These are phyloP conservation scores for Caenorhabditis sp. DNA, from an alignment of 2,888 invertebrate genomes.

Conservation along the genomic window DNA sequence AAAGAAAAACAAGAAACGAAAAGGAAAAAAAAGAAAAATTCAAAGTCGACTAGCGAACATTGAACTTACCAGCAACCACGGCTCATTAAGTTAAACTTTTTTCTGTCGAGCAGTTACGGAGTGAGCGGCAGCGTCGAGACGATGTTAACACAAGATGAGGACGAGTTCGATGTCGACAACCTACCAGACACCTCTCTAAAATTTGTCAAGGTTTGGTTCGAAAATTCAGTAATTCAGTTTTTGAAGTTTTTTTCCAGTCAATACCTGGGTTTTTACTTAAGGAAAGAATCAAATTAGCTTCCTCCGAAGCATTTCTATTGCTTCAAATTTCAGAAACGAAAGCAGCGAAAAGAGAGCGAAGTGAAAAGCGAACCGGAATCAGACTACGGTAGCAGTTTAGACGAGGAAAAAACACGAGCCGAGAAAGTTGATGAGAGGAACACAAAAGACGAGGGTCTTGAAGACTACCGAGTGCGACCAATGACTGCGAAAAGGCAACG, in stretches of 20 bases:
- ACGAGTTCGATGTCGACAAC: slow-evolving; percentile 47
- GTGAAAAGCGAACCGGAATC: slow-evolving; percentile 50
- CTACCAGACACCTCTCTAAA: slow-evolving; percentile 39
- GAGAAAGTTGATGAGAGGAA: slow-evolving; percentile 3
- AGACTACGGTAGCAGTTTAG: slow-evolving; percentile 59
- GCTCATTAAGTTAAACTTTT: too few relatives aligned
- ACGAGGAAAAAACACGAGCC: slow-evolving; percentile 28
- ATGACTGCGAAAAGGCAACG: slow-evolving; percentile 56
- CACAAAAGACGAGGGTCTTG: slow-evolving; percentile 12
- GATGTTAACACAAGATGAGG: slow-evolving; percentile 26
- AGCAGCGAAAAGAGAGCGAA: neutral
- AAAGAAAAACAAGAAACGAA: too few relatives aligned
- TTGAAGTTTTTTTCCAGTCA: too few relatives aligned
- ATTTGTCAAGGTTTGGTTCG: slow-evolving; percentile 27
- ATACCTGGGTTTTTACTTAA: too few relatives aligned
- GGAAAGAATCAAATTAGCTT: too few relatives aligned
- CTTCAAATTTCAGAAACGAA: slow-evolving; percentile 46
- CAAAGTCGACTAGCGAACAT: too few relatives aligned
- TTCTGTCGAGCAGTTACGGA: too few relatives aligned
- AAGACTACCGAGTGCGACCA: slow-evolving; percentile 32
- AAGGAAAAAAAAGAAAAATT: too few relatives aligned
- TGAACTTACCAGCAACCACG: too few relatives aligned
- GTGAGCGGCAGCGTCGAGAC: slow-evolving; percentile 49
- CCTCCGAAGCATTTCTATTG: too few relatives aligned
- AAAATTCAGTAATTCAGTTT: too few relatives aligned